phyloP scores from a whole-genome alignment of 2,888 invertebrate genomes.

The Diadromus collaris region DNA sequence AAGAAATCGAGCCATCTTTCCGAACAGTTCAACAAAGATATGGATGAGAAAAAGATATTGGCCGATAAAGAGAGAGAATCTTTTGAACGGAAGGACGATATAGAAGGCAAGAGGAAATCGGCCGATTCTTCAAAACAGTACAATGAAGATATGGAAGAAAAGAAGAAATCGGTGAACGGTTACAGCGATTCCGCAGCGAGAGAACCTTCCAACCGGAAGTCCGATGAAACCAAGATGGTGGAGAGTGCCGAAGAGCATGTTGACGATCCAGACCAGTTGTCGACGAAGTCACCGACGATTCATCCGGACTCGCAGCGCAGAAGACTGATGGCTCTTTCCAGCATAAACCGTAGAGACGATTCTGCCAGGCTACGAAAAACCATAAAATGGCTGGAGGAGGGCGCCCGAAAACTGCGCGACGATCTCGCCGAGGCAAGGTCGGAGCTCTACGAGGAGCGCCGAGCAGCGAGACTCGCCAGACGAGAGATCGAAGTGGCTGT shows the following conservation, averaged over 20 bases:
- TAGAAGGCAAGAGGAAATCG: too few relatives aligned
- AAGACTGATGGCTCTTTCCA: conserved; percentile 34
- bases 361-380: conserved; percentile 70
- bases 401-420: conserved; percentile 70
- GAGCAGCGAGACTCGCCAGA: conserved; percentile 69
- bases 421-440: conserved; percentile 72
- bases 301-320: conserved; percentile 54
- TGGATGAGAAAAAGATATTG: too few relatives aligned
- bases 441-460: conserved; percentile 73
- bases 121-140: neutral
- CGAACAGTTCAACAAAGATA: too few relatives aligned
- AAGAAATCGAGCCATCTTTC: too few relatives aligned
- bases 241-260: conserved; percentile 24
- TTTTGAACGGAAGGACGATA: too few relatives aligned
- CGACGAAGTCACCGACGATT: conserved; percentile 55
- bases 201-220: neutral
- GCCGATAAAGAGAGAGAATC: too few relatives aligned
- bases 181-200: neutral
- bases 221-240: neutral
- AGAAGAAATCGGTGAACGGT: neutral
- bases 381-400: conserved; percentile 75
- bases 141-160: neutral
- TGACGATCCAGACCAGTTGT: conserved; percentile 29
- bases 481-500: conserved; percentile 69
- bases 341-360: conserved; percentile 62